Base-by-base conservation (phyloP, 2,113 vertebrate genomes). In the Phrynosoma blainvillii region DNA sequence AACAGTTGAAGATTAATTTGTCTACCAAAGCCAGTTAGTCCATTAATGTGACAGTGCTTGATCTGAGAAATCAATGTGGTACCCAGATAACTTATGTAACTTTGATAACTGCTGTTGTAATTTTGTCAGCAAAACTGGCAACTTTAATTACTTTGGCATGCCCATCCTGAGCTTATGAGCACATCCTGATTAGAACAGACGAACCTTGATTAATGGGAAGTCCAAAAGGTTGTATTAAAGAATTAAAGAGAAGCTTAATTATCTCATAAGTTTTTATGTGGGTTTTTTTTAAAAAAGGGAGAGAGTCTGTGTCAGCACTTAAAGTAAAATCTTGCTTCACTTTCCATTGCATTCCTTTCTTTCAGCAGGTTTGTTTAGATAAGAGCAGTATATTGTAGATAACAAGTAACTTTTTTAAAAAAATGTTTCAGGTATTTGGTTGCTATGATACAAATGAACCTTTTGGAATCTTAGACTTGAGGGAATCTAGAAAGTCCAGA, bases 151-250 rank as follows among this genome's bases (percentile, higher is more conserved):
- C 81, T 73, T 79, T 84, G 84, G 85, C 86, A 56, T 75, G 79
- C 93, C 85, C 88, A 42, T 89, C 52, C 30, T 56, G 76, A 85
- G 84, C 70, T 36, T 93, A 86, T 85, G 91, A 94, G 68, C 70
- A 65, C 66, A 82, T 86, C 70, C 82, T 79, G 82, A 89, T 95
- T 93, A 90, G 91, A 94, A 93, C 52, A 90, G 93, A 95, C 93
- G 92, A 91, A 88, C 77, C 68, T 81, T 90, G 79, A 85, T 87
- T 96, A 95, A 94, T 96, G 91, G 94, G 95, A 92, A 94, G 65
- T 85, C 92, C 89, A 89, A 84, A 80, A 94, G 89, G 88, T 93
- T 7, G 6, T 90, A 90, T 90, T 91, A 86, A 79, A 74, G 84
- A 92, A 93, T 90, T 95, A 89, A 94, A 93, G 89, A 93, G 88